phyloP scores from a whole-genome alignment of 1,140 invertebrate species.

The Scaptomyza graminum region DNA sequence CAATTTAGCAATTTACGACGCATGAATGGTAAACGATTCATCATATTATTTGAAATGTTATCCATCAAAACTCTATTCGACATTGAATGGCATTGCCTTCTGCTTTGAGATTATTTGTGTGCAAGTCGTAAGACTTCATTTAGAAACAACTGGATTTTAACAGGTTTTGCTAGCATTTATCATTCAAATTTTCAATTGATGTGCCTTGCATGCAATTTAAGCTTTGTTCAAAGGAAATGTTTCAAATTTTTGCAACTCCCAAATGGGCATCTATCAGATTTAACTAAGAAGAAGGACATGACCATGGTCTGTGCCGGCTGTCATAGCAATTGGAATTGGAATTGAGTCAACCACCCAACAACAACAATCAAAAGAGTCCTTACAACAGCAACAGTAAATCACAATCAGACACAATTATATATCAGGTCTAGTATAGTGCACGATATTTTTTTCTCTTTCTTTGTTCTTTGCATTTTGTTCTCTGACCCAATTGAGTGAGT shows the following conservation, averaged over 20 bases:
- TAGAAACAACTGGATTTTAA: slow-evolving; percentile 14
- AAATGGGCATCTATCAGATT: slow-evolving; percentile 5
- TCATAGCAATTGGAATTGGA: slow-evolving; percentile 62
- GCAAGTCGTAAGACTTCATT: slow-evolving; percentile 3
- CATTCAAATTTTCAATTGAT: slow-evolving; percentile 21
- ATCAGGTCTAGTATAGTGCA: slow-evolving; percentile 24
- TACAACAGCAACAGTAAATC: slow-evolving; percentile 45
- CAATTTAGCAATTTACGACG: slow-evolving; percentile 39
- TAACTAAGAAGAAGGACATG: slow-evolving; percentile 28
- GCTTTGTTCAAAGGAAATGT: slow-evolving; percentile 18
- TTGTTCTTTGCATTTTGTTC: neutral
- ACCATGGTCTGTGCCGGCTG: slow-evolving; percentile 57
- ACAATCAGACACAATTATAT: slow-evolving; percentile 56
- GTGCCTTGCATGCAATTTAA: neutral
- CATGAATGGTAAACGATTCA: slow-evolving; percentile 32
- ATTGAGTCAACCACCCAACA: slow-evolving; percentile 26
- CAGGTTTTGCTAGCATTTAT: slow-evolving; percentile 31
- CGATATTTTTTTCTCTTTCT: neutral
- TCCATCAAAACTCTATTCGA: slow-evolving; percentile 38
- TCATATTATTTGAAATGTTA: slow-evolving; percentile 38
- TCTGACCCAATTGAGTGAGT: slow-evolving; percentile 37
- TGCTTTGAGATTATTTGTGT: neutral
- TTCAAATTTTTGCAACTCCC: slow-evolving; percentile 7
- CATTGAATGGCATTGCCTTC: slow-evolving; percentile 16
- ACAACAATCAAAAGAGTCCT: neutral